Evolutionary conservation across 2,113 vertebrate genomes (phyloP).

Genomic region (Caranx ignobilis): DNA sequence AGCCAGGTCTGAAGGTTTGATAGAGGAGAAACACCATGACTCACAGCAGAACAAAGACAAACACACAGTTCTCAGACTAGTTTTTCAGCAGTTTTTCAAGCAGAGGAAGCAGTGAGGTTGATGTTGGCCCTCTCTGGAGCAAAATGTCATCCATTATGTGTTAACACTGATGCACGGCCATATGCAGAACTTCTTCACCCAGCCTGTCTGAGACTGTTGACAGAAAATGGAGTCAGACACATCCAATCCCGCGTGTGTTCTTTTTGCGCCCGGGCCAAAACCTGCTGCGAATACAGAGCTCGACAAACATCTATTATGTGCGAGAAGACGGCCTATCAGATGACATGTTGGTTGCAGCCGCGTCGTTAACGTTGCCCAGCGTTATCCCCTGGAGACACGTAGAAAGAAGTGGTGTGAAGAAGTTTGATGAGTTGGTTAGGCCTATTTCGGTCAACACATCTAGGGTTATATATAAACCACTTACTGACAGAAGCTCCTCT

Average conservation of each 20-base stretch:
- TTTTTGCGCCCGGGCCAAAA: conserved; percentile 70
- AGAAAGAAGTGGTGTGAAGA: conserved; percentile 21
- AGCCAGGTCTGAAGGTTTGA: conserved; percentile 57
- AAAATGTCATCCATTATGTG: conserved; percentile 70
- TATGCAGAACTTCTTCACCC: conserved; percentile 32
- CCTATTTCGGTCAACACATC: conserved; percentile 46
- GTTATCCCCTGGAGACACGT: conserved; percentile 29
- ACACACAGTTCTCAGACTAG: conserved; percentile 64
- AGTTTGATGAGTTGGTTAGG: conserved; percentile 33
- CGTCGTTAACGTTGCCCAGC: conserved; percentile 35
- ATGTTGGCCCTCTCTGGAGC: conserved; percentile 65
- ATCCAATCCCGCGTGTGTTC: conserved; percentile 56
- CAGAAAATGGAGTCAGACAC: conserved; percentile 60
- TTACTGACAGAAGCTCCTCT: conserved; percentile 45
- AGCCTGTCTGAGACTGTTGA: conserved; percentile 46
- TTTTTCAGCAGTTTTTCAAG: conserved; percentile 52
- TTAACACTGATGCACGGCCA: conserved; percentile 52
- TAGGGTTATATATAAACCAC: conserved; percentile 24
- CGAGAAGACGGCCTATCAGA: conserved; percentile 57
- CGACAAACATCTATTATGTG: conserved; percentile 70
- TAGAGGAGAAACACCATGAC: conserved; percentile 19
- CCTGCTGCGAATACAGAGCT: conserved; percentile 57
- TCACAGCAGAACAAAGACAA: conserved; percentile 66
- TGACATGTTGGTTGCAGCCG: conserved; percentile 58
- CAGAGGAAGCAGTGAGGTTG: conserved; percentile 68